Base-by-base conservation (phyloP, 2,888 invertebrate species). In the Pemphredon lugubris region DNA sequence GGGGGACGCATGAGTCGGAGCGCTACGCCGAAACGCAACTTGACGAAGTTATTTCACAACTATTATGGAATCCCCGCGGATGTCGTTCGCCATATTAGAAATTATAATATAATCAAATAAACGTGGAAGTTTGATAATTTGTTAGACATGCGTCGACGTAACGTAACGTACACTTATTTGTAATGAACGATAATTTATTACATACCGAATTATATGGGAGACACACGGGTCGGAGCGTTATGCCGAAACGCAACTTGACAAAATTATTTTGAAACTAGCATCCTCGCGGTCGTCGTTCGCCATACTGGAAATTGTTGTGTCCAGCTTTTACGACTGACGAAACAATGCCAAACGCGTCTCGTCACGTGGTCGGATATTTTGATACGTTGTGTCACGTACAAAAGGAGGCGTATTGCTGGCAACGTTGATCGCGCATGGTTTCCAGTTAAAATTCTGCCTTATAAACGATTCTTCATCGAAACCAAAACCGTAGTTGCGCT, bases 41-140 rank as follows among this genome's bases (percentile, higher is more conserved):
- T 21, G 37, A 51, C 53, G 45, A 65, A 73, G 55, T 65, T 59
- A 23, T 57, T 23, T 47, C 37, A 32, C 13, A 13, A 11, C 13
- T 40, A 59, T n/a, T n/a, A n/a, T n/a, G n/a, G 44, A 59, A 65
- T 65, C 65, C 55, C 65, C 71, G 60, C 40, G 54, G 72, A 54
- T 50, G 70, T 57, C 32, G 30, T 53, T 37, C 21, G 11, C 14
- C 30, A 39, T 30, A 45, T 26, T 23, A 44, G 32, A 47, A n/a
- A n/a, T n/a, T n/a, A n/a, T n/a, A n/a, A n/a, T n/a, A n/a, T n/a
- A n/a, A n/a, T n/a, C n/a, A n/a, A n/a, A n/a, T n/a, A n/a, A n/a
- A n/a, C n/a, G n/a, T n/a, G n/a, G n/a, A n/a, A n/a, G n/a, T n/a
- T n/a, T n/a, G n/a, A n/a, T n/a, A n/a, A n/a, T n/a, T n/a, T n/a